Evolutionary conservation across 2,113 vertebrate genomes (phyloP).

Genomic region (Macroglossus sobrinus): DNA sequence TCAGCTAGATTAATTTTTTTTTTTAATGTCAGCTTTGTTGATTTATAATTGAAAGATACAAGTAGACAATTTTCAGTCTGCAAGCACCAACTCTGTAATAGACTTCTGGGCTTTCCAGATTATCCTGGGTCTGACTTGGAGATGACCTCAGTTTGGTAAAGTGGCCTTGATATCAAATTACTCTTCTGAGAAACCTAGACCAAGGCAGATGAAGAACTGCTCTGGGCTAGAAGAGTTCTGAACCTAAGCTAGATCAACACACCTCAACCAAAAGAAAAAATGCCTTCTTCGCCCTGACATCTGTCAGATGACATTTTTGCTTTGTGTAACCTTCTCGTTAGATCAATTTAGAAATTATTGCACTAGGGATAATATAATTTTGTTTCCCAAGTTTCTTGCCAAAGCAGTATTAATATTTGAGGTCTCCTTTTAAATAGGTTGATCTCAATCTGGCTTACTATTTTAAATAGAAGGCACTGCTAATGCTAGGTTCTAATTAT

Average conservation of each 20-base stretch:
- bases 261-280: background rate
- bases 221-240: background rate
- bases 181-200: background rate
- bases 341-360: background rate
- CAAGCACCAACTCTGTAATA: background rate
- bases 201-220: background rate
- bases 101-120: background rate
- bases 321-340: background rate
- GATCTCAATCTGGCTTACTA: background rate
- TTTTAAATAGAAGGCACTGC: conserved; percentile 20
- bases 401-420: conserved; percentile 3
- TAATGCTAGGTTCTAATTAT: background rate
- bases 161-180: background rate
- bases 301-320: background rate
- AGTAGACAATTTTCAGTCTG: background rate
- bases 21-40: background rate
- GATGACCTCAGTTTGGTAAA: background rate
- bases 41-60: background rate
- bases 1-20: background rate
- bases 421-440: conserved; percentile 25
- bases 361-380: background rate
- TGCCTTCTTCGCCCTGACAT: background rate
- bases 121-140: background rate
- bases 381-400: background rate
- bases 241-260: background rate